Evolutionary conservation across 2,113 vertebrate genomes (phyloP), one percentile per base, ranked within the genome.

Genomic region (Hydrochoerus hydrochaeris): DNA sequence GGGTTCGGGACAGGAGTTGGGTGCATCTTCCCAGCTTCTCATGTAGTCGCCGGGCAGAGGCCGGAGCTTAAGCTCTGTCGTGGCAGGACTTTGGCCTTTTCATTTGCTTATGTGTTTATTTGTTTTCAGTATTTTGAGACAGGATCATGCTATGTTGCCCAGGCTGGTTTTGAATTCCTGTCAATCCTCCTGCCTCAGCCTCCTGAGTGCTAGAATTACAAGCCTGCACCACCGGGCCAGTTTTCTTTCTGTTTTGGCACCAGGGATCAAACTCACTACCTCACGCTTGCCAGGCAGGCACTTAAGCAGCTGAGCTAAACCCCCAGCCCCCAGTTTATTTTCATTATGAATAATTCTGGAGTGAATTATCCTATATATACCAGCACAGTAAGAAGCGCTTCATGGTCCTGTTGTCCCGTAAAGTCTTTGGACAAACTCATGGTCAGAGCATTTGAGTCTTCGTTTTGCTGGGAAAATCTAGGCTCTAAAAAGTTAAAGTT

Each of bases 11-110:
- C 9, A 82, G 71, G 38, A 28, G 38, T 10, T 22, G 30, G 44
- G 6, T 12, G 26, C 1, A 4, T 7, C 84, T 73, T 69, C 62
- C 3, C 1, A 3, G 73, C 5, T 0, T 0, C 0, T 41, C 12
- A 35, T 2, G 22, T 77, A 49, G 58, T 26, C 12, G 0, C 10
- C 4, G 1, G 8, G 28, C 4, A 4, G 49, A 44, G 26, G 20
- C 1, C 0, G 30, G 12, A 69, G 19, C 11, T 52, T 38, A 60
- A 58, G n/a, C 44, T 32, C 35, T 1, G 8, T 44, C 2, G 7
- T 7, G 35, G 41, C 22, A 9, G 35, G 82, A 41, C 54, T 65
- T 32, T 38, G 82, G 28, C 30, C 54, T 46, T 2, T 1, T 63
- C 24, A 14, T 28, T 75, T 44, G 26, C 41, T 46, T 75, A 11